Percentiles rank a stretch among this genome's conserved stretches.
Conservation (phyloP, 2,797 vertebrate species). For the Dermochelys coriacea region DNA sequence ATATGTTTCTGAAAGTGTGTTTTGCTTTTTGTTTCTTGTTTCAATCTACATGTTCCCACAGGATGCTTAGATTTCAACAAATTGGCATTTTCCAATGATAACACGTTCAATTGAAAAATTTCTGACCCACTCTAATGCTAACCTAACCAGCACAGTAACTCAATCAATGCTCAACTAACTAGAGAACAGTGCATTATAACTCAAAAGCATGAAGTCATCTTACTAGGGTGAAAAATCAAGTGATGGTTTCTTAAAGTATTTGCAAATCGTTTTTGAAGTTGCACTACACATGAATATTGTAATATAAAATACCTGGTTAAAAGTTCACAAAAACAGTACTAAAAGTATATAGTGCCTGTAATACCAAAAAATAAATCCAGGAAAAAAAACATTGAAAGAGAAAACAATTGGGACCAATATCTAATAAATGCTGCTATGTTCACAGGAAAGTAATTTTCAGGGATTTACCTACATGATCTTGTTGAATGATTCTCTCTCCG, state of each 20-base stretch:
- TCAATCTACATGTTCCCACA: background rate
- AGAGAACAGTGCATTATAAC: background rate
- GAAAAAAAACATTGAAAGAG: background rate
- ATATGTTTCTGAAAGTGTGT: background rate
- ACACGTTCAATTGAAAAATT: background rate
- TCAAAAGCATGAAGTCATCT: background rate
- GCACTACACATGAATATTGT: background rate
- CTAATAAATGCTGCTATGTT: background rate
- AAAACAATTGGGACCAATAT: background rate
- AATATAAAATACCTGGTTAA: background rate
- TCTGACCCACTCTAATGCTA: no score
- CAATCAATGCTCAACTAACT: background rate
- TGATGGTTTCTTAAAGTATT: background rate
- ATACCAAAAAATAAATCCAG: background rate
- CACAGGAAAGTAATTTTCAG: background rate
- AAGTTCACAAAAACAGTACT: background rate
- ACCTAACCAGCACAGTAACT: background rate
- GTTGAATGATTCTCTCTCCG: background rate
- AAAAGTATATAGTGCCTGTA: background rate
- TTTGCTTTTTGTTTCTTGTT: background rate
- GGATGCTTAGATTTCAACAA: background rate
- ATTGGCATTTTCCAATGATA: background rate
- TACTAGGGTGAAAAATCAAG: background rate
- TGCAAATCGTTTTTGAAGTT: background rate
- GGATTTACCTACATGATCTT: background rate